A percentile compares a stretch with the other conserved stretches of the same genome.
Conservation (phyloP, 1,140 invertebrate species). For the Oncopodura yosiiana region DNA sequence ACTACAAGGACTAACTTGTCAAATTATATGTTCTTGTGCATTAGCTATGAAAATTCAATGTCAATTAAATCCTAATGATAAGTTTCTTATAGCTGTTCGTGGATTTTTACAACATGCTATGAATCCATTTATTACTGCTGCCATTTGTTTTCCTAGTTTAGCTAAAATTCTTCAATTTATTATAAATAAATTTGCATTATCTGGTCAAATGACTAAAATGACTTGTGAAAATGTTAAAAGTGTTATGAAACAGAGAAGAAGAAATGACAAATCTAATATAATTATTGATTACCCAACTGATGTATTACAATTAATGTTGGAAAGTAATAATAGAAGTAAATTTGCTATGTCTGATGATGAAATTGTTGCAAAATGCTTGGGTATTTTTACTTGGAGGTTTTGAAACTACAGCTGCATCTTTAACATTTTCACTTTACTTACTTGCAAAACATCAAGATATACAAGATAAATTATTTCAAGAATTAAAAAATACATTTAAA, state of each 20-base stretch:
- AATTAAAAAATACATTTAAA: conserved; percentile 18
- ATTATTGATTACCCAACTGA: no score
- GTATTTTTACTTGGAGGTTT: conserved; percentile 44
- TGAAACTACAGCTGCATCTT: conserved; percentile 44
- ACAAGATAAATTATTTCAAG: conserved; percentile 41
- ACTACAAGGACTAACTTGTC: conserved; percentile 45
- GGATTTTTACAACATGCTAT: conserved; percentile 39
- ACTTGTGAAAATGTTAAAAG: conserved; percentile 37
- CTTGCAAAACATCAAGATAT: conserved; percentile 43
- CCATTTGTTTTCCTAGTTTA: conserved; percentile 39
- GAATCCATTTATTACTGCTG: conserved; percentile 36
- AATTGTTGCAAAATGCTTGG: conserved; percentile 27
- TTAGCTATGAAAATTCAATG: conserved; percentile 43
- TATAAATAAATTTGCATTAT: conserved; percentile 36
- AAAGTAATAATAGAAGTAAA: conserved; percentile 11
- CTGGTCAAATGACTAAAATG: conserved; percentile 38
- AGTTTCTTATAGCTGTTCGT: conserved; percentile 36
- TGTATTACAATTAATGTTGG: conserved; percentile 26
- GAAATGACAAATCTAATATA: conserved; percentile 19
- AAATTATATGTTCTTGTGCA: conserved; percentile 45
- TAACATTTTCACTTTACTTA: conserved; percentile 43
- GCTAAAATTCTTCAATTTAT: conserved; percentile 35
- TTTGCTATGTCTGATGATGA: not conserved
- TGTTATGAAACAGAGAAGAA: conserved; percentile 35
- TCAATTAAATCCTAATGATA: conserved; percentile 41